These are phyloP conservation scores for Drosophila kanekoi DNA, from an alignment of 2,888 invertebrate genomes.

Conservation along the genomic window DNA sequence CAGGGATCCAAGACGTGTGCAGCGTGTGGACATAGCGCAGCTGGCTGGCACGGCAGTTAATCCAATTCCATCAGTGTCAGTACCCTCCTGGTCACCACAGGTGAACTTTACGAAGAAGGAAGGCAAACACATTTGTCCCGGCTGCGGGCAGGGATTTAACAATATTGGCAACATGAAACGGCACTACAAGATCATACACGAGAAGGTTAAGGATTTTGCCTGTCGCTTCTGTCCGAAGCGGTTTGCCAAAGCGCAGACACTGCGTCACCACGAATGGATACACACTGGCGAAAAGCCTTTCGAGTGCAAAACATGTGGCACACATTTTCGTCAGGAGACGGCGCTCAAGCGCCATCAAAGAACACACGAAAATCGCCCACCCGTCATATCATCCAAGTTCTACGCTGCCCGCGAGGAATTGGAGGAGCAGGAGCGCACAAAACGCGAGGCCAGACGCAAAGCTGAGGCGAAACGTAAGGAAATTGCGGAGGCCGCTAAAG, in stretches of 20 bases:
- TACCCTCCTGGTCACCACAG: constrained; percentile 83
- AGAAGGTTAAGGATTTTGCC: constrained; percentile 83
- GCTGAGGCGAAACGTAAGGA: constrained; percentile 72
- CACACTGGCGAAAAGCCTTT: constrained; percentile 84
- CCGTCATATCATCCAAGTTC: constrained; percentile 71
- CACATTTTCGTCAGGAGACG: constrained; percentile 83
- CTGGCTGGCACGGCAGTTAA: constrained; percentile 82
- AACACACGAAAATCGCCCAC: constrained; percentile 79
- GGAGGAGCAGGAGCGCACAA: constrained; percentile 75
- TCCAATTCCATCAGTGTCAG: constrained; percentile 80
- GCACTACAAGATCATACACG: constrained; percentile 83
- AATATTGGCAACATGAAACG: constrained; percentile 82
- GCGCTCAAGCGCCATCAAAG: constrained; percentile 83
- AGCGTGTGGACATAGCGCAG: constrained; percentile 80
- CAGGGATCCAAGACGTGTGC: constrained; percentile 81
- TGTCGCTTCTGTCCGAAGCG: constrained; percentile 83
- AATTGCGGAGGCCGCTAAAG: constrained; percentile 81
- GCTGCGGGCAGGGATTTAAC: constrained; percentile 83
- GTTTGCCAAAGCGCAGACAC: constrained; percentile 83
- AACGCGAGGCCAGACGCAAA: constrained; percentile 75
- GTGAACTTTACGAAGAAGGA: constrained; percentile 84
- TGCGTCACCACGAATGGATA: constrained; percentile 84
- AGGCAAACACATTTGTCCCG: constrained; percentile 82
- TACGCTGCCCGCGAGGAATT: constrained; percentile 69
- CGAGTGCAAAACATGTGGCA: constrained; percentile 80